phyloP scores from a whole-genome alignment of 2,797 vertebrate genomes.

The Rhadinocentrus ornatus region DNA sequence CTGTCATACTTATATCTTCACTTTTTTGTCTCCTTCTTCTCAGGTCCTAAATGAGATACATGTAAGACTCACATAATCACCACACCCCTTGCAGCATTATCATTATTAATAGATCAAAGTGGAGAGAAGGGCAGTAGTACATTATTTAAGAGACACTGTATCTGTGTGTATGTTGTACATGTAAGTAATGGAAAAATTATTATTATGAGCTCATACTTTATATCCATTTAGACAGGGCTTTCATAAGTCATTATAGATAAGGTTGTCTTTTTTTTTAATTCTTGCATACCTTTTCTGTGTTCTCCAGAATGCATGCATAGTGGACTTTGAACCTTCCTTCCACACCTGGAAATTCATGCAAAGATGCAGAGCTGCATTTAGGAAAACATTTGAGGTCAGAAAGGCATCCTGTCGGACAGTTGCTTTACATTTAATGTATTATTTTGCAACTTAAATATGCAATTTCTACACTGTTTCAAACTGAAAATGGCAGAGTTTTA shows the following conservation, averaged over 20 bases:
- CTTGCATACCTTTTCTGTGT: background rate
- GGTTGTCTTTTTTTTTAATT: background rate
- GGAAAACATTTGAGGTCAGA: slow-evolving; percentile 54
- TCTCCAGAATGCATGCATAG: slow-evolving; percentile 5
- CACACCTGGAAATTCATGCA: slow-evolving; percentile 7
- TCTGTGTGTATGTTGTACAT: slow-evolving; percentile 24
- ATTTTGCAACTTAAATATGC: slow-evolving; percentile 17
- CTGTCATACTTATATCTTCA: slow-evolving; percentile 55
- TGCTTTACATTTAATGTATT: slow-evolving; percentile 28
- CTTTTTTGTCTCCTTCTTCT: slow-evolving; percentile 54
- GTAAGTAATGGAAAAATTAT: slow-evolving; percentile 39
- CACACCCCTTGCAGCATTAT: slow-evolving; percentile 67
- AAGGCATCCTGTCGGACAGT: slow-evolving; percentile 16
- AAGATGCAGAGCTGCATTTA: slow-evolving; percentile 24
- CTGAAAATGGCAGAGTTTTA: slow-evolving; percentile 24
- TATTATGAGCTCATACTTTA: slow-evolving; percentile 16
- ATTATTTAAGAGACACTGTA: slow-evolving; percentile 65
- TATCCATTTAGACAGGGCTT: slow-evolving; percentile 34
- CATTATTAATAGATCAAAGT: slow-evolving; percentile 77
- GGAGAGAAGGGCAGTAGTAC: slow-evolving; percentile 67
- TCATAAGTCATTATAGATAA: slow-evolving; percentile 36
- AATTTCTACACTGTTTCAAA: slow-evolving; percentile 19
- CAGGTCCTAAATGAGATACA: slow-evolving; percentile 59
- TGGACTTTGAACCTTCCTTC: slow-evolving; percentile 5
- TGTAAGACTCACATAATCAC: slow-evolving; percentile 60